Evolutionary conservation across 2,113 vertebrate species (phyloP).

Genomic region (Nesospiza acunhae): DNA sequence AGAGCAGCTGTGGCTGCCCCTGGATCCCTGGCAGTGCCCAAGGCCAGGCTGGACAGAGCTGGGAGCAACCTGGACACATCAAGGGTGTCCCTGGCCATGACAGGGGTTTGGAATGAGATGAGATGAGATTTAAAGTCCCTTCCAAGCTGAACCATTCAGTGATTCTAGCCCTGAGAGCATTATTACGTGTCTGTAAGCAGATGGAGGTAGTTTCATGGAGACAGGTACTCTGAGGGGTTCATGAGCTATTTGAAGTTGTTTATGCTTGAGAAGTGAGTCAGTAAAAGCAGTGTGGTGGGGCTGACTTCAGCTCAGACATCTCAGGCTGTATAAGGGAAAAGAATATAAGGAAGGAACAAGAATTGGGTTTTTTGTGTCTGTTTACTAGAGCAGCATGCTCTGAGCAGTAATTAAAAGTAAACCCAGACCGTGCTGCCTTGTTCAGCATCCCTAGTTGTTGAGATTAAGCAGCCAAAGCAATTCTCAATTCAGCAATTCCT

Average conservation of each 20-base stretch:
- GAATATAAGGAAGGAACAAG: background rate
- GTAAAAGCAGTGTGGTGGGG: background rate
- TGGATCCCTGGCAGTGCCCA: background rate
- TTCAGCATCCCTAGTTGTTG: constrained; percentile 3
- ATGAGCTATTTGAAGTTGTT: background rate
- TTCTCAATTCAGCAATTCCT: constrained; percentile 64
- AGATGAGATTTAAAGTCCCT: background rate
- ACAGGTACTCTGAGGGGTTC: background rate
- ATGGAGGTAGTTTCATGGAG: fast-evolving
- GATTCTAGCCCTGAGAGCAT: background rate
- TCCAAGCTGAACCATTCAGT: background rate
- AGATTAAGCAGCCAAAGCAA: constrained; percentile 48
- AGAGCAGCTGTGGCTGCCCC: background rate
- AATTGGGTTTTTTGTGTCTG: background rate
- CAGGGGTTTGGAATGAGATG: background rate
- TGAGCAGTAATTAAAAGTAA: constrained; percentile 32
- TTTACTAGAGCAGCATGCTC: constrained; percentile 28
- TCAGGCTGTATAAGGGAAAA: background rate
- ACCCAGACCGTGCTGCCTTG: constrained; percentile 15
- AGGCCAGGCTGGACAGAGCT: fast-evolving
- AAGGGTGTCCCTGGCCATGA: background rate
- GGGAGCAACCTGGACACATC: background rate
- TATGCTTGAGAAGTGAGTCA: background rate
- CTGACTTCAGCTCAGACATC: background rate
- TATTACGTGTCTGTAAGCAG: background rate